These are phyloP conservation scores for Thereuonema tuberculata DNA, from an alignment of 1,140 invertebrate genomes.

Conservation along the genomic window DNA sequence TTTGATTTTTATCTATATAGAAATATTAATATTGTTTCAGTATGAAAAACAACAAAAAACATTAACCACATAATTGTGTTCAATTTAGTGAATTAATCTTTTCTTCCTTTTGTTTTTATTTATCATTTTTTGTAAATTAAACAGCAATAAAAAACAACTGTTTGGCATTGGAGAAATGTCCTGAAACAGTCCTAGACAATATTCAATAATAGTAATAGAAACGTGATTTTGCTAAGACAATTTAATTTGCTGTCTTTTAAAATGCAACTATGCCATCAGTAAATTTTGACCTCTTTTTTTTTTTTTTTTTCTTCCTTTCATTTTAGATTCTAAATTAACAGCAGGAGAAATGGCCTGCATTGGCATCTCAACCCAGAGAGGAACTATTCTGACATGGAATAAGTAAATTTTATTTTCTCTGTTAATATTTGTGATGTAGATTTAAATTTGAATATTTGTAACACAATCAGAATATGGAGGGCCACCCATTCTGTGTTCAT, in stretches of 20 bases:
- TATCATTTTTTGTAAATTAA: conserved; percentile 7
- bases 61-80: no score
- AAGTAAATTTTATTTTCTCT: conserved; percentile 23
- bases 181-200: no score
- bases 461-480: not conserved
- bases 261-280: no score
- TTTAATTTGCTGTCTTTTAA: no score
- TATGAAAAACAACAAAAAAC: no score
- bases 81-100: no score
- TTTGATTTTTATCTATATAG: no score
- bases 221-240: no score
- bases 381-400: conserved; percentile 81
- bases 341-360: conserved; percentile 49
- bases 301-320: not conserved
- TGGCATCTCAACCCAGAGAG: conserved; percentile 74
- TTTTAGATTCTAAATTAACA: conserved; percentile 19
- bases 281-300: no score
- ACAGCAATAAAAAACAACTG: not conserved
- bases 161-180: no score
- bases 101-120: conserved; percentile 14
- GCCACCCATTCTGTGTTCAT: not conserved
- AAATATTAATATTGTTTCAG: no score
- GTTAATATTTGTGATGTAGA: not conserved
- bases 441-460: not conserved
- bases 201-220: no score